phyloP scores from a whole-genome alignment of 53 echinoderm and acorn worm genomes.

The Apostichopus leukothele region DNA sequence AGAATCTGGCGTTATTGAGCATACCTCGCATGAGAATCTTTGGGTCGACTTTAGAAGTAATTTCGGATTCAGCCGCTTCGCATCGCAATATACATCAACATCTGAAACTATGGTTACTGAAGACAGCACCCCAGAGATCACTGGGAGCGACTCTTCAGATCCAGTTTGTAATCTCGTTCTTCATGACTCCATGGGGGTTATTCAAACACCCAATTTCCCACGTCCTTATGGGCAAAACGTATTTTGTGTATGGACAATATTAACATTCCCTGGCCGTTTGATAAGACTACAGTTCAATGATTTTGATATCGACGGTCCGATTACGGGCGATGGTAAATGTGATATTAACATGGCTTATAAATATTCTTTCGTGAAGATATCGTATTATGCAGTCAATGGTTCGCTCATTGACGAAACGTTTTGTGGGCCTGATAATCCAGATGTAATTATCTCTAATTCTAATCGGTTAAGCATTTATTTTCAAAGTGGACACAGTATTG shows the following conservation, averaged over 20 bases:
- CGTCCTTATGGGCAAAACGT: neutral
- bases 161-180: slow-evolving; percentile 13
- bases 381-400: slow-evolving; percentile 20
- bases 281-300: slow-evolving; percentile 2
- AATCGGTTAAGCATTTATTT: slow-evolving; percentile 29
- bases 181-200: slow-evolving; percentile 29
- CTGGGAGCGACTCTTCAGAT: neutral
- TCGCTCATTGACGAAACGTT: slow-evolving; percentile 27
- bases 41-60: slow-evolving; percentile 38
- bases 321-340: slow-evolving; percentile 32
- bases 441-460: neutral
- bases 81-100: neutral
- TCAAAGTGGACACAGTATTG: slow-evolving; percentile 40
- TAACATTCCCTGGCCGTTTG: slow-evolving; percentile 11
- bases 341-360: slow-evolving; percentile 32
- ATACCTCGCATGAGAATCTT: slow-evolving; percentile 22
- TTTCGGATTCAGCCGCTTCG: neutral
- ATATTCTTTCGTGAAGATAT: slow-evolving; percentile 37
- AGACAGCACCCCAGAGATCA: neutral
- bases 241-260: slow-evolving; percentile 36
- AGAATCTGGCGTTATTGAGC: neutral
- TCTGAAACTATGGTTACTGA: neutral
- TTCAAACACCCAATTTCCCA: slow-evolving; percentile 42
- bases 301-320: slow-evolving; percentile 30
- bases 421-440: slow-evolving; percentile 21